Evolutionary conservation across 2,113 vertebrate species (phyloP).

Genomic region (Pteronura brasiliensis): DNA sequence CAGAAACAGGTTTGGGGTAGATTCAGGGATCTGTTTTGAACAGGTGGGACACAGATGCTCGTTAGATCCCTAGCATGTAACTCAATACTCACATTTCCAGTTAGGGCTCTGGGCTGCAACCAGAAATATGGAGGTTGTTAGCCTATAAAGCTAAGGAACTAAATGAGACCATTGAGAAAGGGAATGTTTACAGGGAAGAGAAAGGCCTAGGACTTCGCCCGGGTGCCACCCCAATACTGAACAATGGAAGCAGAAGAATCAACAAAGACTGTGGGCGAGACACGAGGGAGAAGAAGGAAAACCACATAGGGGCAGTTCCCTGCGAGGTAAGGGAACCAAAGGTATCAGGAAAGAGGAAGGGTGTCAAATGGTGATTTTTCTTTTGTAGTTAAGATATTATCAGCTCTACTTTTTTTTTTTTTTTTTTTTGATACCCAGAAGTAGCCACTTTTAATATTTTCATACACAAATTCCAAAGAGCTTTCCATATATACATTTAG

Average conservation of each 20-base stretch:
- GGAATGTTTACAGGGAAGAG: too few species aligned
- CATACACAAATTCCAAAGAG: not conserved
- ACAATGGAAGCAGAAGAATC: not conserved
- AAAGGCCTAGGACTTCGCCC: too few species aligned
- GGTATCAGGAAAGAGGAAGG: not conserved
- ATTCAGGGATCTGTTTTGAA: not conserved
- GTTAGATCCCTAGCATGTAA: not conserved
- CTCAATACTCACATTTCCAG: not conserved
- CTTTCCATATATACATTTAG: not conserved
- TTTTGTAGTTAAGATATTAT: not conserved
- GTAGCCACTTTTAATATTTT: not conserved
- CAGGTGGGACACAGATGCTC: not conserved
- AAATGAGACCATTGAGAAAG: not conserved
- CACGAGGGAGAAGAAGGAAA: not conserved
- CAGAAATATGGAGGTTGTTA: not conserved
- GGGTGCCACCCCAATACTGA: not conserved
- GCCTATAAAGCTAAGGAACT: not conserved
- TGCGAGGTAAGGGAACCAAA: too few species aligned
- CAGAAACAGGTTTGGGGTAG: not conserved
- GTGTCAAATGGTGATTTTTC: not conserved
- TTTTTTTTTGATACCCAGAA: too few species aligned
- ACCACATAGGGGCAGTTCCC: not conserved
- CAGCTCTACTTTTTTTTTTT: not conserved
- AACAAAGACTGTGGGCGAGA: not conserved
- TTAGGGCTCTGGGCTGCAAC: not conserved